Evolutionary conservation across 1,140 invertebrate species (phyloP).

Genomic region (Helicorthomorpha holstii): DNA sequence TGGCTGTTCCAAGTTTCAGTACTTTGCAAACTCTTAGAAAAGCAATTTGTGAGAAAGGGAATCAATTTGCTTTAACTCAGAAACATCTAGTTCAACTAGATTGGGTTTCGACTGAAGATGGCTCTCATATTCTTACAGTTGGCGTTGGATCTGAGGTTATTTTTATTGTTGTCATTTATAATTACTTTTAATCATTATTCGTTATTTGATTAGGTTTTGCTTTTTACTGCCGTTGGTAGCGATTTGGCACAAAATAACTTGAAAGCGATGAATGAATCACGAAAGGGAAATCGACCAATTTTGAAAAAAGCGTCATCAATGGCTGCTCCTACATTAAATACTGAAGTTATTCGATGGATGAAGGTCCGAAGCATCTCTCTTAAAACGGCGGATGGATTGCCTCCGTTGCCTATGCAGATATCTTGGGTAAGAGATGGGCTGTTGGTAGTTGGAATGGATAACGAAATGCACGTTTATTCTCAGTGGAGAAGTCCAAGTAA

Average conservation of each 20-base stretch:
- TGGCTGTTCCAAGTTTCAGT: conserved; percentile 82
- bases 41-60: conserved; percentile 77
- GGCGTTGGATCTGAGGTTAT: conserved; percentile 73
- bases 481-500: conserved; percentile 49
- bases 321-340: conserved; percentile 54
- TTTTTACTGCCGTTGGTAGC: conserved; percentile 31
- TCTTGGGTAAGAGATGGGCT: conserved; percentile 97
- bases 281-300: conserved; percentile 58
- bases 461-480: conserved; percentile 98
- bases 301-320: conserved; percentile 69
- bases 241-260: conserved; percentile 79
- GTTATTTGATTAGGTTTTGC: conserved; percentile 14
- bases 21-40: conserved; percentile 73
- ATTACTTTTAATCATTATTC: background rate
- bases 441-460: conserved; percentile 96
- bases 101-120: conserved; percentile 98
- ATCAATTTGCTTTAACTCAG: conserved; percentile 63
- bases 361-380: conserved; percentile 78
- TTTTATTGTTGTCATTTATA: conserved; percentile 8
- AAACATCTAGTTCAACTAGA: conserved; percentile 68
- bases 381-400: conserved; percentile 83
- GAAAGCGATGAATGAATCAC: conserved; percentile 68
- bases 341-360: conserved; percentile 54
- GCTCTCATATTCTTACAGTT: conserved; percentile 91
- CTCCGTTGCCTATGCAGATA: conserved; percentile 92